Percentiles rank a stretch among this genome's conserved stretches.
Conservation (phyloP, 2,888 invertebrate genomes). For the Epistrophe eligans region DNA sequence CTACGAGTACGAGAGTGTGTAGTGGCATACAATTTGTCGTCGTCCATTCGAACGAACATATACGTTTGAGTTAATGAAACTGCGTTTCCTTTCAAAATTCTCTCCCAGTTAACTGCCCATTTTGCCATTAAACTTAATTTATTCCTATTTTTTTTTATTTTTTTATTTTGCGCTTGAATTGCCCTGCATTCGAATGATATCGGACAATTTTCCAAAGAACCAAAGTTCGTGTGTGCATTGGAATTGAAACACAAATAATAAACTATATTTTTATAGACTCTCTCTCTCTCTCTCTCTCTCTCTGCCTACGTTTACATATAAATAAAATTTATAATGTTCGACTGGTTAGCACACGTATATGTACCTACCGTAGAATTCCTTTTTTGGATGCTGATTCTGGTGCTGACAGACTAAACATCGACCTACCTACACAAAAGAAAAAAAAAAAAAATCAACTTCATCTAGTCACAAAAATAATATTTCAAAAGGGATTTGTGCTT, state of each 20-base stretch:
- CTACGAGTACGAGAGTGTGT: neutral
- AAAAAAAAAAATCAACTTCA: neutral
- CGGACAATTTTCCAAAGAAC: neutral
- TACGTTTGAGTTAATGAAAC: constrained; percentile 32
- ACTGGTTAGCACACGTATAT: neutral
- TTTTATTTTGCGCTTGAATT: neutral
- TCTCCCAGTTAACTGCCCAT: constrained; percentile 28
- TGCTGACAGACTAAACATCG: constrained; percentile 16
- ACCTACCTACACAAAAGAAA: neutral
- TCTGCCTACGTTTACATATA: constrained; percentile 26
- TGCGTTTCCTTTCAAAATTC: constrained; percentile 24
- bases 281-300: neutral
- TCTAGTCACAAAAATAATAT: constrained; percentile 8
- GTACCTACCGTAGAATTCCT: neutral
- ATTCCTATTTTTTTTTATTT: neutral
- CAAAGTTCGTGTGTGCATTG: constrained; percentile 1
- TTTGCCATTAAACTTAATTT: constrained; percentile 35
- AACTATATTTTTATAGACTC: constrained; percentile 27
- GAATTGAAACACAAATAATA: constrained; percentile 20
- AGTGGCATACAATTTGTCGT: constrained; percentile 27
- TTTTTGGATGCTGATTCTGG: neutral
- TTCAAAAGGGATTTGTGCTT: neutral
- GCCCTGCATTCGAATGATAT: constrained; percentile 28
- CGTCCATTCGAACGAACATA: neutral
- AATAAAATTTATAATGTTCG: constrained; percentile 13